Evolutionary conservation across 2,797 vertebrate species (phyloP), one percentile per base, ranked within the genome.

Genomic region (Melanotaenia maccullochi): DNA sequence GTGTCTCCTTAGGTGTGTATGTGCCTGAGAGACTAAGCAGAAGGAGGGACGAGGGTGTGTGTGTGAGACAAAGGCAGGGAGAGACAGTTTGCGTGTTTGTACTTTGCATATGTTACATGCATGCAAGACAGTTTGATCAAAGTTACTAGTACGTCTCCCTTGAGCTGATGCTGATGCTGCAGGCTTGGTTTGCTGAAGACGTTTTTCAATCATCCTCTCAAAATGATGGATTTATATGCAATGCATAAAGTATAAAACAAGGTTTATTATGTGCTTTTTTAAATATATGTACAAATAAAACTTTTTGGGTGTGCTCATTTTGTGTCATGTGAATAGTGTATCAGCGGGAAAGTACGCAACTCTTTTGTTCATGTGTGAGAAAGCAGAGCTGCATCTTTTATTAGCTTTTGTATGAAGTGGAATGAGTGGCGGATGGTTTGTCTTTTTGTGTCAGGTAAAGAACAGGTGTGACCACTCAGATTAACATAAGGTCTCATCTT

Each of bases 1-100:
- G 89, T 88, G 85, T 87, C 73, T 91, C 58, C 66, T 71, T 73
- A 64, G 55, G 57, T 89, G 82, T 76, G 71, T 80, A 67, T 80
- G 76, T 78, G 67, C 24, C 51, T 62, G 58, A 71, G 51, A 75
- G 13, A 56, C n/a, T 9, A 35, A 60, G 32, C 16, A 33, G 25
- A 57, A 63, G 73, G 71, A 65, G 54, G 40, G 24, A 24, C 57
- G 68, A 69, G 60, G 65, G 25, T 25, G 78, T 32, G 73, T 78
- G 89, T 69, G 68, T 55, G 76, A 54, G 71, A 73, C 14, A 74
- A 65, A 73, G 75, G 75, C n/a, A 70, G 60, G 52, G 25, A 25
- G 68, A 71, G 58, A 79, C 54, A 71, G 47, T 75, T 71, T 72
- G 63, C 33, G 3, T 61, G 62, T 69, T 64, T 40, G 42, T 56